Percentiles rank a stretch among this genome's conserved stretches.
These are phyloP conservation scores for Thereuonema tuberculata DNA, from an alignment of 1,140 invertebrate species.

Conservation along the genomic window DNA sequence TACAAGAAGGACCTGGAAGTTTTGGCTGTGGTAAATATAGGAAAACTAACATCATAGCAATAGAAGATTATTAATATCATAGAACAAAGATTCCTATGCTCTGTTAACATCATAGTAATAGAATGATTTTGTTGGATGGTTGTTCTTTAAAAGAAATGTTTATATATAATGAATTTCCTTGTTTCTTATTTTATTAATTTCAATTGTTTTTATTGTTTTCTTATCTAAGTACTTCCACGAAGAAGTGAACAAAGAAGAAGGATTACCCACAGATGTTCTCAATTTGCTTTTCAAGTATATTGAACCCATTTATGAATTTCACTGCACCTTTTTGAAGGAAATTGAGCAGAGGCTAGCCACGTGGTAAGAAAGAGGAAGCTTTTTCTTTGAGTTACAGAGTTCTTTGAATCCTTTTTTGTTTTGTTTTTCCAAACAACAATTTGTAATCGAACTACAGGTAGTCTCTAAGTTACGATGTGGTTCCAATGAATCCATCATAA, in stretches of 20 bases:
- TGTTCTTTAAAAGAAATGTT: no score
- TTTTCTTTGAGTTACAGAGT: no score
- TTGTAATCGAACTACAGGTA: no score
- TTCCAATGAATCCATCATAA: no score
- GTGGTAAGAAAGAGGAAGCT: constrained; percentile 47
- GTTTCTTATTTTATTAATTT: no score
- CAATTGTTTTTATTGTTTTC: no score
- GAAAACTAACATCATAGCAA: background rate
- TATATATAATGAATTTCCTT: no score
- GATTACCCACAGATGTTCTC: constrained; percentile 38
- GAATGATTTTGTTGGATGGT: background rate
- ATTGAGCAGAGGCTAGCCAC: constrained; percentile 48
- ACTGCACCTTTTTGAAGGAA: constrained; percentile 48
- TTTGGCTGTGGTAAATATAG: constrained; percentile 55
- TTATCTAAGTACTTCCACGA: constrained; percentile 37
- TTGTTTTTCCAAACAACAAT: no score
- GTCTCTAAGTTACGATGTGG: no score
- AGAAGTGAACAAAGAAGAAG: constrained; percentile 44
- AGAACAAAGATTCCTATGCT: background rate
- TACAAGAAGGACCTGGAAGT: constrained; percentile 91
- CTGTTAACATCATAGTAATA: background rate
- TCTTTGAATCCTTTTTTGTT: no score
- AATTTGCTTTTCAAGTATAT: constrained; percentile 41
- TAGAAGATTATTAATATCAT: background rate
- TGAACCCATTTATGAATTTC: constrained; percentile 50